Base-by-base conservation (phyloP, 2,113 vertebrate genomes). In the Gavialis gangeticus region DNA sequence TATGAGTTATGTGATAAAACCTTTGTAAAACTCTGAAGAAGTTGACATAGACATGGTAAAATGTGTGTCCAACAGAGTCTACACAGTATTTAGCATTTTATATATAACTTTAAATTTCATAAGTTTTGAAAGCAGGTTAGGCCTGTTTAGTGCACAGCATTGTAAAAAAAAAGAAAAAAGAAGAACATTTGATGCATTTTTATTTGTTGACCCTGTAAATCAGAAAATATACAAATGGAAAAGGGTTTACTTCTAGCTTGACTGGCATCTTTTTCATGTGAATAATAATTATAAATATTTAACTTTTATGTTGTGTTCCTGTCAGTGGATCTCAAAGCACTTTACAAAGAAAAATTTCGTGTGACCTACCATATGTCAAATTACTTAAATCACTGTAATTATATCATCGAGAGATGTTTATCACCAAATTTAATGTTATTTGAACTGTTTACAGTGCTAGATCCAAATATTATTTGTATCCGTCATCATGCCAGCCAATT, bases 341-440 rank as follows among this genome's bases (percentile, higher is more conserved):
- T 37, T 85, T 79, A 71, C 24, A 79, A 79, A 94, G 73, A 59
- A 91, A 10, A 3, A 64, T n/a, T 69, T 79, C 1, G 1, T 58
- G n/a, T 46, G 85, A 75, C 75, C 87, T 30, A 80, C 75, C n/a
- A 3, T 46, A 46, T 13, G 15, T 83, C 87, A 91, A 75, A 79
- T 88, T 63, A 76, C 13, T 93, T 89, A 79, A 16, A 12, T 37
- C 59, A 6, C 19, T 89, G 27, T 84, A 92, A 59, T 62, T 84
- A 76, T 80, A 12, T 82, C 55, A 81, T 66, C 63, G 79, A 75
- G 24, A 85, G 56, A 85, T 67, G 79, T 17, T 89, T 89, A 79
- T 93, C 89, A 77, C 2, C 4, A 80, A 92, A 92, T 88, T 89
- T 60, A 19, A 21, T 59, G 12, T 7, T 89, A 89, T 93, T 95